Evolutionary conservation across 2,797 vertebrate genomes (phyloP).

Genomic region (Centropyge bicolor): DNA sequence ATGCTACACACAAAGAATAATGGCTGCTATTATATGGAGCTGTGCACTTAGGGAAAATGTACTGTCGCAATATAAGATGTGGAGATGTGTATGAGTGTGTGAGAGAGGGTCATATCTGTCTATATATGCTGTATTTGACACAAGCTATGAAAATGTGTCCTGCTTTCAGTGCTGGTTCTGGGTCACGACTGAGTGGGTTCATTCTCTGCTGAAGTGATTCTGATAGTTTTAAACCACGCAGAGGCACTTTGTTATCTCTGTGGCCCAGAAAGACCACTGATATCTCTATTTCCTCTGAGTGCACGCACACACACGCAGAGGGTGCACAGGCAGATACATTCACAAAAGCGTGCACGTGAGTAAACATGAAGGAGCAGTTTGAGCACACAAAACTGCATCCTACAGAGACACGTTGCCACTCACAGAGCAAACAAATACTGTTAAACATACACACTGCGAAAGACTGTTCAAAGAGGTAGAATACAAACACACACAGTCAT

Average conservation of each 20-base stretch:
- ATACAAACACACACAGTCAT: not conserved
- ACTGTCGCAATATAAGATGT: not conserved
- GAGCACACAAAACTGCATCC: not conserved
- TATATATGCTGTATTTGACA: constrained; percentile 5
- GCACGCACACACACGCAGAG: not conserved
- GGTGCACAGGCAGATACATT: not conserved
- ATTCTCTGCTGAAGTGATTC: constrained; percentile 12
- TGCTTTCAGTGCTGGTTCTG: constrained; percentile 5
- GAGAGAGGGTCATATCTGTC: not conserved
- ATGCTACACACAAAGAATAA: constrained; percentile 16
- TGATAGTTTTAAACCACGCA: constrained; percentile 38
- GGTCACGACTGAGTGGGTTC: constrained; percentile 24
- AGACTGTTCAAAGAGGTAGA: constrained; percentile 4
- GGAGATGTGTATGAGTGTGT: not conserved
- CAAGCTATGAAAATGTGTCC: not conserved
- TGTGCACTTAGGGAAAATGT: constrained; percentile 11
- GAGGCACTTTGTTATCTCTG: constrained; percentile 37
- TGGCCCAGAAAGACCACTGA: constrained; percentile 33
- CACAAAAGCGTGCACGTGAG: not conserved
- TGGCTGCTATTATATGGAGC: not conserved
- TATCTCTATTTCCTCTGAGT: constrained; percentile 37
- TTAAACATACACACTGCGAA: constrained; percentile 2
- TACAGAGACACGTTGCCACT: constrained; percentile 6
- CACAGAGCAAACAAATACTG: not conserved
- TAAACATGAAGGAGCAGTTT: not conserved